Base-by-base conservation (phyloP, 2,113 vertebrate species). In the Cynocephalus volans region DNA sequence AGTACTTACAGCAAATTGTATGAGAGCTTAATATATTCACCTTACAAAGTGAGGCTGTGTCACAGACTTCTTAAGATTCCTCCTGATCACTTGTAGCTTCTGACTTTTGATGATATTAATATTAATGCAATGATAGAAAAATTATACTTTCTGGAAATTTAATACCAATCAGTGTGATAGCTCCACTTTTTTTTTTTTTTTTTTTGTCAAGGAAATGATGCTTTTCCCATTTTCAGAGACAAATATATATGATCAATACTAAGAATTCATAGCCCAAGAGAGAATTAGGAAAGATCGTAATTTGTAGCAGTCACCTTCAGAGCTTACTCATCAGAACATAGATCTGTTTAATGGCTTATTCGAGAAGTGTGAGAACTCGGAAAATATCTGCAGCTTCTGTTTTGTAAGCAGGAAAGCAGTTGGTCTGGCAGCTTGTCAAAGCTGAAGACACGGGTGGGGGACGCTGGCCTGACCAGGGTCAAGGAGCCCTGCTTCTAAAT, bases 91-190 rank as follows among this genome's bases (percentile, higher is more conserved):
- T 95, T 77, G 62, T 2, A 93, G 56, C 2, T 67, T 67, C 60
- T 88, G 65, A 81, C 67, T 97, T 96, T 76, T 97, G 95, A 96
- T 95, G 92, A 88, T 70, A 97, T 97, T 83, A 97, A 81, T 96
- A 97, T 92, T 92, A 96, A 94, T 88, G 70, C 72, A 86, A 54
- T 75, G 86, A 93, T 88, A 88, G 86, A 70, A 92, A 95, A 88
- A 92, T 85, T 90, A 73, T 69, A 52, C 31, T 94, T 92, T 92
- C 31, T 94, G 76, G 36, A 92, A 92, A 93, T 60, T 86, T 60
- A 45, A 92, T 94, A 84, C 52, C 58, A 87, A 94, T 96, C 87
- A 97, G 21, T 36, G 26, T 77, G 73, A 70, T 0, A 79, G 54
- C 41, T 88, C 83, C 24, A 36, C 23, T 26, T 76, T 60, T 8